Evolutionary conservation across 2,113 vertebrate species (phyloP).

Genomic region (Dascyllus trimaculatus): DNA sequence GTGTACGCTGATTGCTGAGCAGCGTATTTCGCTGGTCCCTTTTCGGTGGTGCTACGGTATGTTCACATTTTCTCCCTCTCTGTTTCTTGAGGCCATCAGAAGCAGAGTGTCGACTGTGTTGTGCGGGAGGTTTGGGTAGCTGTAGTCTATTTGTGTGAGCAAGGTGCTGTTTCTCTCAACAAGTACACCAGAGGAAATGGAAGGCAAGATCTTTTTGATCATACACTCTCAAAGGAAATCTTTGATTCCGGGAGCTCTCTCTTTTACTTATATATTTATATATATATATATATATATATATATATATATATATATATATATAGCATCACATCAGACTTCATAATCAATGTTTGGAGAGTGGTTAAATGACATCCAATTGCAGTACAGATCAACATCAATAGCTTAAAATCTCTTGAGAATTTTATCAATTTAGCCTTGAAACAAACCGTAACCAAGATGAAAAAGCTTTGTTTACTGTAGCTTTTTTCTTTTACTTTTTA

Average conservation of each 20-base stretch:
- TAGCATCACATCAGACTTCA: conserved; percentile 48
- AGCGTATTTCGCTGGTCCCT: conserved; percentile 41
- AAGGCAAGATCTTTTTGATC: conserved; percentile 73
- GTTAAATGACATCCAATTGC: conserved; percentile 51
- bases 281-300: conserved; percentile 21
- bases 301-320: conserved; percentile 18
- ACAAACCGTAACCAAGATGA: conserved; percentile 15
- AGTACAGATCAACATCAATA: conserved; percentile 58
- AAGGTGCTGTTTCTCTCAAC: conserved; percentile 66
- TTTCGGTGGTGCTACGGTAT: conserved; percentile 28
- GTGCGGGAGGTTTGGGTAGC: conserved; percentile 16
- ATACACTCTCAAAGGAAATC: conserved; percentile 74
- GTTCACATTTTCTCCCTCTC: conserved; percentile 51
- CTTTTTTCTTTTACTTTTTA: conserved; percentile 12
- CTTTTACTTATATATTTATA: conserved; percentile 15
- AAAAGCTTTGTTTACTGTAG: conserved; percentile 24
- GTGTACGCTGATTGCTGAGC: conserved; percentile 65
- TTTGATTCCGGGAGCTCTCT: conserved; percentile 64
- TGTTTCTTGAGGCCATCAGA: conserved; percentile 49
- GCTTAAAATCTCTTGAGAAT: conserved; percentile 49
- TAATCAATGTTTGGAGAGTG: conserved; percentile 22
- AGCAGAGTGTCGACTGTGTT: conserved; percentile 40
- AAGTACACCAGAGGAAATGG: conserved; percentile 68
- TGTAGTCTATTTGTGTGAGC: conserved; percentile 62
- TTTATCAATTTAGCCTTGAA: conserved; percentile 50